These are phyloP conservation scores for Acanthochromis polyacanthus DNA, from an alignment of 2,113 vertebrate species.

Conservation along the genomic window DNA sequence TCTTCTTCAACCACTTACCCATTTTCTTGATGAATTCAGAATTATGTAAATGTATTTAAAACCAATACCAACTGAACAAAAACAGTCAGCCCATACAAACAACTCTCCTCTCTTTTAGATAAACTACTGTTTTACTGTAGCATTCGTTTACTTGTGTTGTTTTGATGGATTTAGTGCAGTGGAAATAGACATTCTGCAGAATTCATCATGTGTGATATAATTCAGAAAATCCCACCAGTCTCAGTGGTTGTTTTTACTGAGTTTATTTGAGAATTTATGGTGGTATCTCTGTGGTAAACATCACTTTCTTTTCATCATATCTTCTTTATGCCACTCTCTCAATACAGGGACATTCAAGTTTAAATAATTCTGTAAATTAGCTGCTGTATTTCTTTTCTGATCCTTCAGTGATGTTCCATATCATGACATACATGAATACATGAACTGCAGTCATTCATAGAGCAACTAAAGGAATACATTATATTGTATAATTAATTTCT, in stretches of 20 bases:
- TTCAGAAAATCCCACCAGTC: too few relatives aligned
- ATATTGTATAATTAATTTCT: neutral
- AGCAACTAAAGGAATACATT: neutral
- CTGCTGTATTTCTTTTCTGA: constrained; percentile 4
- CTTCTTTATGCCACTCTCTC: constrained; percentile 20
- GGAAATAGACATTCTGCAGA: neutral
- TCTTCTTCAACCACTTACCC: too few relatives aligned
- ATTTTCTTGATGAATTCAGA: neutral
- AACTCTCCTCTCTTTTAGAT: too few relatives aligned
- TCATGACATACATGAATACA: neutral
- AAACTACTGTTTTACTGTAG: too few relatives aligned
- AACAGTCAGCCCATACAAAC: neutral
- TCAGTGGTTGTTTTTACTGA: neutral
- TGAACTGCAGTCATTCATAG: constrained; percentile 24
- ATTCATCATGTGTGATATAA: constrained; percentile 1
- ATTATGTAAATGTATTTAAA: neutral
- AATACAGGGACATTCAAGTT: constrained; percentile 2
- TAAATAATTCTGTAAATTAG: neutral
- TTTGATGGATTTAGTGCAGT: constrained; percentile 19
- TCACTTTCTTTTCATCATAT: constrained; percentile 29
- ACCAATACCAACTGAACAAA: neutral
- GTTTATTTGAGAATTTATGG: constrained; percentile 35
- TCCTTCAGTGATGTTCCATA: neutral
- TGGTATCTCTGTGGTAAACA: constrained; percentile 11
- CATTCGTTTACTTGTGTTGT: neutral